Evolutionary conservation across 2,113 vertebrate genomes (phyloP).

Genomic region (Sterrhoptilus dennistouni): DNA sequence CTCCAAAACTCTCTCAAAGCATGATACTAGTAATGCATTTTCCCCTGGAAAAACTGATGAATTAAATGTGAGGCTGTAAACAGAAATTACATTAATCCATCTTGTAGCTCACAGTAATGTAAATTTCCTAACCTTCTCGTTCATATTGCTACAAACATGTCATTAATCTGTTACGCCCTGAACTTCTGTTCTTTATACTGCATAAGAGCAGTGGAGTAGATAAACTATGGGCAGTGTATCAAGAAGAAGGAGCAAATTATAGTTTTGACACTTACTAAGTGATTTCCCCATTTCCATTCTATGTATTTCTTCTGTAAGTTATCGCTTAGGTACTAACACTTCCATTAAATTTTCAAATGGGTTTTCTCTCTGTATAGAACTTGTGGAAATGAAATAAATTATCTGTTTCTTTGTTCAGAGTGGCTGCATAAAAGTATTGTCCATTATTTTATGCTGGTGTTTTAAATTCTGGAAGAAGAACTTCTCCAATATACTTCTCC

Average conservation of each 20-base stretch:
- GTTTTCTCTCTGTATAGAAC: not conserved
- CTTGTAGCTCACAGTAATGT: slow-evolving; percentile 52
- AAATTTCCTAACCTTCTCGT: slow-evolving; percentile 49
- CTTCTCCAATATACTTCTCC: not conserved
- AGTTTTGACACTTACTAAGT: slow-evolving; percentile 53
- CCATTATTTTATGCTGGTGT: not conserved
- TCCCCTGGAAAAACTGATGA: slow-evolving; percentile 55
- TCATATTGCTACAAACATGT: slow-evolving; percentile 42
- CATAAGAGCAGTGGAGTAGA: slow-evolving; percentile 9
- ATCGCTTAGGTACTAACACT: not conserved
- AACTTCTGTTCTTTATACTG: slow-evolving; percentile 16
- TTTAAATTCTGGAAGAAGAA: not conserved
- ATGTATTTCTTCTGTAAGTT: not conserved
- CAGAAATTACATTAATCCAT: slow-evolving; percentile 70
- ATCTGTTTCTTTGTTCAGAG: not conserved
- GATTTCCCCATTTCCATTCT: slow-evolving; percentile 32
- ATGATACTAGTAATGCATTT: slow-evolving; percentile 32
- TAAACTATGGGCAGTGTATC: slow-evolving; percentile 23
- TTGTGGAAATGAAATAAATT: not conserved
- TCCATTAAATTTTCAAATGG: slow-evolving; percentile 47
- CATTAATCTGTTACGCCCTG: slow-evolving; percentile 49
- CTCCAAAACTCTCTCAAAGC: not conserved
- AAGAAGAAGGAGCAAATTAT: slow-evolving; percentile 35
- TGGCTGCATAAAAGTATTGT: not conserved
- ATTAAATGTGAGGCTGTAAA: slow-evolving; percentile 48